A percentile compares a stretch with the other conserved stretches of the same genome.
Conservation (phyloP, 2,888 invertebrate species). For the Dorcus parallelipipedus region DNA sequence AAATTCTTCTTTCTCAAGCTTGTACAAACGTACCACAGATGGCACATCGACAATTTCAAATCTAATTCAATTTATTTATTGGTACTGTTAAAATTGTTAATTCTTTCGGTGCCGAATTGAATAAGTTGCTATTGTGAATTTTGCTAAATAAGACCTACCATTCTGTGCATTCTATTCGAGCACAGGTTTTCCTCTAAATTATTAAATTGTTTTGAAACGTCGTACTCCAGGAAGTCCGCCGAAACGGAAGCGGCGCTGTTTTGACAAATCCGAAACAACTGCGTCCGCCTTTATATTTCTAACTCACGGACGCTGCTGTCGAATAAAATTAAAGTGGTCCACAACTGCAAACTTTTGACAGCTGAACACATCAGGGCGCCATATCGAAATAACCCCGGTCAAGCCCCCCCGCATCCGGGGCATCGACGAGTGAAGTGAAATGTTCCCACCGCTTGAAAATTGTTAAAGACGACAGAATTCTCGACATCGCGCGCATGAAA, state of each 20-base stretch:
- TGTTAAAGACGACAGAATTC: background rate
- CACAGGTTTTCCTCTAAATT: background rate
- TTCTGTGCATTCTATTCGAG: background rate
- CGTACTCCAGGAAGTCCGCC: no score
- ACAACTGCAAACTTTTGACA: conserved; percentile 22
- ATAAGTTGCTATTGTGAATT: no score
- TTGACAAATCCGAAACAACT: background rate
- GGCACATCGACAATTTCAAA: no score
- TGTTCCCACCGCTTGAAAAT: background rate
- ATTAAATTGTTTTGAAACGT: no score
- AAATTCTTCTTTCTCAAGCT: no score
- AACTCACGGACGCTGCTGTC: conserved; percentile 12
- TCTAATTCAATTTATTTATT: no score
- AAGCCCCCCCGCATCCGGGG: no score
- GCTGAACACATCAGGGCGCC: conserved; percentile 13
- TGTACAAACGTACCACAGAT: no score
- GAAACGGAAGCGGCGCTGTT: background rate
- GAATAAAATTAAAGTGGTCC: conserved; percentile 25
- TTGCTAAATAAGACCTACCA: no score
- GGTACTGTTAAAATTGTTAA: no score
- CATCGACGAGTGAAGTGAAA: background rate
- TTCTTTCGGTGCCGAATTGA: no score
- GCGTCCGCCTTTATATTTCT: background rate
- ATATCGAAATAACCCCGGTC: no score
- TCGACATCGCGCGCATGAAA: background rate